A percentile compares a stretch with the other conserved stretches of the same genome.
phyloP scores from a whole-genome alignment of 2,113 vertebrate species.

The Notiomystis cincta region DNA sequence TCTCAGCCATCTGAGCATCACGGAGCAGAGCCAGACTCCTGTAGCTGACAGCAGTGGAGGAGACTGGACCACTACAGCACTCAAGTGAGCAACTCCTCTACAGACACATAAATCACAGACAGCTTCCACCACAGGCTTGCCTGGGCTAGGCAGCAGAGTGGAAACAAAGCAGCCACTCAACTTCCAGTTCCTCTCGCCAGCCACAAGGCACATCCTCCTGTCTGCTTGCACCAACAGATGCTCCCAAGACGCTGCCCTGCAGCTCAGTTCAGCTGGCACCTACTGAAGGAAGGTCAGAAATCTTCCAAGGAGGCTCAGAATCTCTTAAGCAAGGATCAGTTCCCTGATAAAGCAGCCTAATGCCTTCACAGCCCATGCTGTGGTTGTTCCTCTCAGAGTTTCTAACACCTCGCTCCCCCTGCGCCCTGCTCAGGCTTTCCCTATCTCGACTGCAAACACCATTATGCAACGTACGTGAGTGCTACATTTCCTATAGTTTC shows the following conservation, averaged over 20 bases:
- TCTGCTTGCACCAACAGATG: neutral
- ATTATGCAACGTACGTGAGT: neutral
- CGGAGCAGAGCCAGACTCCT: neutral
- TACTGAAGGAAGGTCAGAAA: neutral
- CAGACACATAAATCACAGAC: neutral
- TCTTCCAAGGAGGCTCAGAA: neutral
- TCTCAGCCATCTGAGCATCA: neutral
- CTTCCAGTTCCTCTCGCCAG: constrained; percentile 5
- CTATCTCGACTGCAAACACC: neutral
- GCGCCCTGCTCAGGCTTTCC: neutral
- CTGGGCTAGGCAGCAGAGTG: neutral
- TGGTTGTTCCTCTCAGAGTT: fast-evolving
- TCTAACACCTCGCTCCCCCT: neutral
- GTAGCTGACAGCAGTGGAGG: neutral
- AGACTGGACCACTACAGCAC: neutral
- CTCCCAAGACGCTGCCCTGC: neutral
- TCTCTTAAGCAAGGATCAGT: neutral
- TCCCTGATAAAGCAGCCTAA: neutral
- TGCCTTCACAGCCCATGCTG: neutral
- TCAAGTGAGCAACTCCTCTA: neutral
- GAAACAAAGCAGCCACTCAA: neutral
- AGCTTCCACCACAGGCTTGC: neutral
- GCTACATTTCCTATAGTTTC: constrained; percentile 50
- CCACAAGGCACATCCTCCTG: neutral
- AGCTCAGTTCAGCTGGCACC: neutral